Evolutionary conservation across 2,888 invertebrate genomes (phyloP).

Genomic region (Cataglyphis livida): DNA sequence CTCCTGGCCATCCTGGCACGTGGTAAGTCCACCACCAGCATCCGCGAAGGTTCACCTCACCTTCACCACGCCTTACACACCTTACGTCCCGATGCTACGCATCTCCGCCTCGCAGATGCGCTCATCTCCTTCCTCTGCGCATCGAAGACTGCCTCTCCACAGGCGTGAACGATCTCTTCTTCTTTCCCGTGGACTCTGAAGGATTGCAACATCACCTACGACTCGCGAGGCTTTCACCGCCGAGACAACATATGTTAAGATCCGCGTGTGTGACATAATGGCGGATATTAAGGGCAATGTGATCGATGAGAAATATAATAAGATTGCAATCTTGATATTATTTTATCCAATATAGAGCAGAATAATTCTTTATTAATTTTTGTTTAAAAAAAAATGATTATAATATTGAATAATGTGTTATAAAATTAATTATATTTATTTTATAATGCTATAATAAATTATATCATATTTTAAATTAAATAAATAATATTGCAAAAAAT

Average conservation of each 20-base stretch:
- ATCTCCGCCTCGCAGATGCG: conserved; percentile 32
- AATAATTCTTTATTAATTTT: not conserved
- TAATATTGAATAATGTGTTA: not conserved
- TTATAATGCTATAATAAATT: not conserved
- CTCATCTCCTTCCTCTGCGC: conserved; percentile 22
- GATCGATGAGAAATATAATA: conserved; percentile 9
- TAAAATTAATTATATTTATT: not conserved
- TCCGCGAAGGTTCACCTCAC: conserved; percentile 14
- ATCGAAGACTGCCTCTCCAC: conserved; percentile 50
- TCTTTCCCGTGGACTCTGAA: not conserved
- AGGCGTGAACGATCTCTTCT: conserved; percentile 48
- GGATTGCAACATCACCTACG: conserved; percentile 66
- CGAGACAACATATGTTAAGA: conserved; percentile 79
- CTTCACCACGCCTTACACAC: conserved; percentile 20
- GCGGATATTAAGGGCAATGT: conserved; percentile 45
- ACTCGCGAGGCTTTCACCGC: conserved; percentile 81
- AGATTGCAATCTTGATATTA: not conserved
- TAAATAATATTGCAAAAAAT: not conserved
- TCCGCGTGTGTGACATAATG: conserved; percentile 78
- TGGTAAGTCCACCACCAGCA: conserved; percentile 76
- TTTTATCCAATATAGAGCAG: not conserved
- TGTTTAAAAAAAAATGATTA: not conserved
- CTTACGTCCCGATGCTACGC: conserved; percentile 9
- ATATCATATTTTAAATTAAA: not conserved
- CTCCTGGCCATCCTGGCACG: conserved; percentile 78